Evolutionary conservation across 2,888 invertebrate species (phyloP).

Genomic region (Troides oblongomaculatus): DNA sequence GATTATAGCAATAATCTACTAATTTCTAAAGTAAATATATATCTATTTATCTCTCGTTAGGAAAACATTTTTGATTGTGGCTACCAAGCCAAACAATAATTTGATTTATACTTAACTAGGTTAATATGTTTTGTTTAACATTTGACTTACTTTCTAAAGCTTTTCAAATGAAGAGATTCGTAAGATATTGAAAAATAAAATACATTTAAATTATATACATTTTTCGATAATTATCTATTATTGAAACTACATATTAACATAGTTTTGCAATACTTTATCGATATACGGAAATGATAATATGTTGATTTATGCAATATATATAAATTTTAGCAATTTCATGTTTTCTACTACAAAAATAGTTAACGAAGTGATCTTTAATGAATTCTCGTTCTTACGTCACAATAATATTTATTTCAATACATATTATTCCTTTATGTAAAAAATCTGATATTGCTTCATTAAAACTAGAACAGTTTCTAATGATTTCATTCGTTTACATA

Average conservation of each 20-base stretch:
- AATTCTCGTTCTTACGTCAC: neutral
- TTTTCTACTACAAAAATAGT: neutral
- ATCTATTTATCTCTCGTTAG: neutral
- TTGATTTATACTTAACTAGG: neutral
- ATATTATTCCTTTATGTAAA: neutral
- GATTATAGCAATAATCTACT: neutral
- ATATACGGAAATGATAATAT: neutral
- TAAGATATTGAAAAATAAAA: neutral
- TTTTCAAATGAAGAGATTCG: neutral
- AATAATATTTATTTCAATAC: too few relatives aligned
- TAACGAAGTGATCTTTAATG: neutral
- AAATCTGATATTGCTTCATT: neutral
- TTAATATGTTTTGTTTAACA: neutral
- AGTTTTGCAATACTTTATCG: neutral
- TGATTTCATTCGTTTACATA: constrained; percentile 1
- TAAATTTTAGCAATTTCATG: neutral
- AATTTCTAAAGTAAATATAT: neutral
- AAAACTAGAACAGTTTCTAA: neutral
- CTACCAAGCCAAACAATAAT: neutral
- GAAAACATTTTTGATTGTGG: neutral
- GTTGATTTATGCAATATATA: neutral
- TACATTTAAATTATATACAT: neutral
- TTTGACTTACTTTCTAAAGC: neutral
- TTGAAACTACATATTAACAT: neutral
- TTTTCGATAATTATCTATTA: neutral